Percentiles rank a stretch among this genome's conserved stretches.
Evolutionary conservation across 1,140 invertebrate genomes (phyloP).

Genomic region (Cherax destructor): DNA sequence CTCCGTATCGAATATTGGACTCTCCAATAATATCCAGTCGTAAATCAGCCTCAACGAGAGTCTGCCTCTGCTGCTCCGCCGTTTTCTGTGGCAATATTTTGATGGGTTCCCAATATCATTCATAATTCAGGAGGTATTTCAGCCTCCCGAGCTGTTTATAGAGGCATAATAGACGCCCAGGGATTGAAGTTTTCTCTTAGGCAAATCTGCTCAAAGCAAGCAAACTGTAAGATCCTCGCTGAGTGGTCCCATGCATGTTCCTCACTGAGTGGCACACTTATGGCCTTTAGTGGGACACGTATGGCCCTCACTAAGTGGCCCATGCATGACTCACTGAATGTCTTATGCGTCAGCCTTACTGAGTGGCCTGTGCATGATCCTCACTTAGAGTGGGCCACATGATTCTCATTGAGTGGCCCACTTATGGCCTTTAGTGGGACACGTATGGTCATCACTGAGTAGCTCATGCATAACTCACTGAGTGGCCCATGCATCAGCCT

Average conservation of each 20-base stretch:
- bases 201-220: background rate
- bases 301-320: too few species aligned
- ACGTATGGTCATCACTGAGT: too few species aligned
- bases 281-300: too few species aligned
- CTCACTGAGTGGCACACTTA: too few species aligned
- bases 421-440: too few species aligned
- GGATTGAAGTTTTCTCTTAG: background rate
- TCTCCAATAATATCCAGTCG: background rate
- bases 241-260: background rate
- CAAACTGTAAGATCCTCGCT: background rate
- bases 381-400: too few species aligned
- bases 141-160: background rate
- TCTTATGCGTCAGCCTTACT: too few species aligned
- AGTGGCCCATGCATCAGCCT: too few species aligned
- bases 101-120: slow-evolving; percentile 16
- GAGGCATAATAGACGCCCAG: background rate
- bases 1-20: background rate
- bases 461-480: too few species aligned
- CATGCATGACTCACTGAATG: too few species aligned
- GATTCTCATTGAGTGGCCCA: too few species aligned
- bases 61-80: background rate
- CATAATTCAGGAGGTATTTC: background rate
- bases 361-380: too few species aligned
- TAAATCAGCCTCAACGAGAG: background rate
- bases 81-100: slow-evolving; percentile 7